Base-by-base conservation (phyloP, 2,888 invertebrate genomes). In the Gymnosoma rotundatum region DNA sequence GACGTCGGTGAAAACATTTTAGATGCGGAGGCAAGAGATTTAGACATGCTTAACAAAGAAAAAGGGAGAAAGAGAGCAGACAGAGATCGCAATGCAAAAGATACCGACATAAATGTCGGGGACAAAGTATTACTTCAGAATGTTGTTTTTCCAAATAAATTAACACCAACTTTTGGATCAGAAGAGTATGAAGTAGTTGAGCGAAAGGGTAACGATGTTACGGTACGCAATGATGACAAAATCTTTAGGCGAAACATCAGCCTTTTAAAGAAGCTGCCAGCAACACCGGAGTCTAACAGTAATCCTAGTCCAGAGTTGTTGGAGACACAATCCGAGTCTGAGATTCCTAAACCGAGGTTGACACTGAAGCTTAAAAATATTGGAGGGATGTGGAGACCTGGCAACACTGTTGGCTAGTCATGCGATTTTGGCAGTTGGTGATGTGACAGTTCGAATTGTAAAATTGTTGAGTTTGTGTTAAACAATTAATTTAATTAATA, bases 1-100 rank as follows among this genome's bases (percentile, higher is more conserved):
- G n/a, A n/a, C n/a, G n/a, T n/a, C n/a, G n/a, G n/a, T n/a, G n/a
- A n/a, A n/a, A n/a, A n/a, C n/a, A n/a, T n/a, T 60, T 63, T 58
- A 60, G 80, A 83, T 73, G 20, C 58, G 42, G 58, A 76, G 18
- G 73, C 73, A 58, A 80, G 76, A 42, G 76, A 83, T 18, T 16
- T 64, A n/a, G 69, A 76, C 38, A 16, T 20, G 1, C 36, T 80
- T 42, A 83, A 81, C 21, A 86, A 86, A 73, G 72, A 81, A 72
- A 86, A 83, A n/a, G n/a, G n/a, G n/a, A n/a, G n/a, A n/a, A n/a
- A 79, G 38, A 79, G 21, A 58, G 83, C 61, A 36, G 82, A 83
- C 50, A 61, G 25, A 58, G 70, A 58, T 60, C 63, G 75, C 2
- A 61, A 70, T 14, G 78, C 81, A n/a, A 80, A 64, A 54, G 50